Evolutionary conservation across 2,797 vertebrate genomes (phyloP), one percentile per base, ranked within the genome.

Genomic region (Emys orbicularis): DNA sequence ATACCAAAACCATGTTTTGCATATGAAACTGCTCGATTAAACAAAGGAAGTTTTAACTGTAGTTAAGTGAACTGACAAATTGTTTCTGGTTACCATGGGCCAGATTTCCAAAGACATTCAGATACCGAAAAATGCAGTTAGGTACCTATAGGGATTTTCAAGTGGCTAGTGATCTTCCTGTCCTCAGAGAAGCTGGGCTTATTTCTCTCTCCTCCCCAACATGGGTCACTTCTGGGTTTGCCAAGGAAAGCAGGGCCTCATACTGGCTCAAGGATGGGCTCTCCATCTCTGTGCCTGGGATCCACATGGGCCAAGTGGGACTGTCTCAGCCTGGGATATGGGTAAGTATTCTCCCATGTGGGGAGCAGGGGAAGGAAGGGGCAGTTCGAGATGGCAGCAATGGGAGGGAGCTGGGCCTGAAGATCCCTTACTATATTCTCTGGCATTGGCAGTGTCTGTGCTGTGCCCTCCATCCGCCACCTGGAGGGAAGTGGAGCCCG

Each of bases 141-240:
- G 44, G 44, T 23, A 18, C 25, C 27, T 49, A 49, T 13, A 5
- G 44, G 44, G 27, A 77, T 31, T 31, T 54, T 76, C 49, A n/a
- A 77, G 53, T 0, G 4, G 27, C 49, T 8, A 23, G 5, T 5
- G 27, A 11, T 47, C 74, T 41, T 34, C 13, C 8, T 0, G 4
- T 68, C 31, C 41, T 68, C 18, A 3, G 37, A 37, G n/a, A 52
- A 12, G 27, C 52, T 21, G 44, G 7, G 34, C 84, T 68, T 23
- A 0, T 2, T 23, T 12, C 11, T 21, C 49, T 49, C 68, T n/a
- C 56, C 27, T 31, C 25, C 44, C 10, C 44, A 27, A 76, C 44
- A 16, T 29, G 13, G 41, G 41, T 12, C 44, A 27, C 44, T 77
- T 49, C 74, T 49, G 25, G 44, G n/a, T 41, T 19, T 68, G 65